Percentiles rank a stretch among this genome's conserved stretches.
These are phyloP conservation scores for Scaptodrosophila lebanonensis DNA, from an alignment of 1,140 invertebrate genomes.

Conservation along the genomic window DNA sequence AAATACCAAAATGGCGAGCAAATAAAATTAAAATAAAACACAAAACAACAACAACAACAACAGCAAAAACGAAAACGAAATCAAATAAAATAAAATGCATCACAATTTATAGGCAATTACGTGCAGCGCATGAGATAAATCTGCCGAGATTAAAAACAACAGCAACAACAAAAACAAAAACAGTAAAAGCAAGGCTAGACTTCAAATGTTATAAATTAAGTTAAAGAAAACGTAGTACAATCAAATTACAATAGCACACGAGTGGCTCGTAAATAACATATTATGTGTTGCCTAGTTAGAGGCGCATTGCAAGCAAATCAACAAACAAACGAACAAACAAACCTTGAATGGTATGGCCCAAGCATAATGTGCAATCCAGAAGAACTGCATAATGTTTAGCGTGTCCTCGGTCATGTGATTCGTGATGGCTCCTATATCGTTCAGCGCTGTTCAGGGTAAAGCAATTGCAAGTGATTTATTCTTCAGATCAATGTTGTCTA, in stretches of 20 bases:
- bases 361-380: slow-evolving; percentile 90
- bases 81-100: slow-evolving; percentile 40
- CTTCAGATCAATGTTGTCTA: too few relatives aligned
- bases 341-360: slow-evolving; percentile 93
- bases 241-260: slow-evolving; percentile 50
- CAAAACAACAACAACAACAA: too few relatives aligned
- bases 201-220: slow-evolving; percentile 51
- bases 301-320: background rate
- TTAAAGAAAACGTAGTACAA: slow-evolving; percentile 24
- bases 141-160: slow-evolving; percentile 21
- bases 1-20: slow-evolving; percentile 29
- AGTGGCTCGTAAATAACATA: slow-evolving; percentile 58
- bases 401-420: slow-evolving; percentile 91
- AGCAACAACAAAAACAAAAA: slow-evolving; percentile 18
- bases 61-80: slow-evolving; percentile 23
- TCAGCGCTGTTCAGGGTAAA: slow-evolving; percentile 54
- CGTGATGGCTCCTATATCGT: slow-evolving; percentile 84
- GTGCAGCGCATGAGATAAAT: slow-evolving; percentile 35
- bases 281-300: too few relatives aligned
- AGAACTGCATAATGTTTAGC: slow-evolving; percentile 88
- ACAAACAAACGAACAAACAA: slow-evolving; percentile 38
- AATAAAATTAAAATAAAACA: slow-evolving; percentile 34
- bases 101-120: slow-evolving; percentile 51
- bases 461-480: slow-evolving; percentile 35
- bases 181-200: too few relatives aligned